phyloP scores from a whole-genome alignment of 2,113 vertebrate species.

The Paedocypris sp. region DNA sequence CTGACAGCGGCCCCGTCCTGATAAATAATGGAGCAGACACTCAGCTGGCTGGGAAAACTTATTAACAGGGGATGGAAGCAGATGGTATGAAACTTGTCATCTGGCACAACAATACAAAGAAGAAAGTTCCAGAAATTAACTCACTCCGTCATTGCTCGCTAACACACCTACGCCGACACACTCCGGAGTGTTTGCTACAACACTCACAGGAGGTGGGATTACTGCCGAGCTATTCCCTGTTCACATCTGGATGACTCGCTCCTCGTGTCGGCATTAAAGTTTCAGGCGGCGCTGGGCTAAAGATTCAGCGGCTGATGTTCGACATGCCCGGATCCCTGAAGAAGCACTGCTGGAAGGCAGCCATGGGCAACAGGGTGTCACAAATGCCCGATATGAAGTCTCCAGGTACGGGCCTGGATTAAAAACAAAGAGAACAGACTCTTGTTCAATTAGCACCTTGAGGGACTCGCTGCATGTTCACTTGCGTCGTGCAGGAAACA shows the following conservation, averaged over 20 bases:
- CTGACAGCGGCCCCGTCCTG: conserved; percentile 38
- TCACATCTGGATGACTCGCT: conserved; percentile 35
- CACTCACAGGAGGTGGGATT: conserved; percentile 30
- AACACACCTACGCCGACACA: background rate
- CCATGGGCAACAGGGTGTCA: conserved; percentile 66
- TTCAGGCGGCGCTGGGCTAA: conserved; percentile 51
- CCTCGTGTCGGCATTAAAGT: conserved; percentile 57
- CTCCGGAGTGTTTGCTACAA: conserved; percentile 12
- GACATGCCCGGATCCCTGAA: conserved; percentile 44
- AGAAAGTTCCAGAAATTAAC: conserved; percentile 23
- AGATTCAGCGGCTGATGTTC: conserved; percentile 26
- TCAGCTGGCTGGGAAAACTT: conserved; percentile 23
- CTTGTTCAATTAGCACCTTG: conserved; percentile 51
- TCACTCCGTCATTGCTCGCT: conserved; percentile 7
- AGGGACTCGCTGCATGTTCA: conserved; percentile 45
- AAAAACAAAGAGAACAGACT: too few species aligned
- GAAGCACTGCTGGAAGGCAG: conserved; percentile 52
- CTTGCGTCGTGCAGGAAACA: conserved; percentile 12
- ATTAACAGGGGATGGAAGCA: conserved; percentile 35
- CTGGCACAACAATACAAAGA: conserved; percentile 36
- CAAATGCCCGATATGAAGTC: conserved; percentile 49
- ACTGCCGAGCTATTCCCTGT: conserved; percentile 38
- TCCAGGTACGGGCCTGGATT: conserved; percentile 46
- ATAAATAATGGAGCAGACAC: conserved; percentile 58
- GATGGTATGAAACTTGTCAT: conserved; percentile 47